phyloP scores from a whole-genome alignment of 2,797 vertebrate genomes.

The Stomatorhinus walkeri region DNA sequence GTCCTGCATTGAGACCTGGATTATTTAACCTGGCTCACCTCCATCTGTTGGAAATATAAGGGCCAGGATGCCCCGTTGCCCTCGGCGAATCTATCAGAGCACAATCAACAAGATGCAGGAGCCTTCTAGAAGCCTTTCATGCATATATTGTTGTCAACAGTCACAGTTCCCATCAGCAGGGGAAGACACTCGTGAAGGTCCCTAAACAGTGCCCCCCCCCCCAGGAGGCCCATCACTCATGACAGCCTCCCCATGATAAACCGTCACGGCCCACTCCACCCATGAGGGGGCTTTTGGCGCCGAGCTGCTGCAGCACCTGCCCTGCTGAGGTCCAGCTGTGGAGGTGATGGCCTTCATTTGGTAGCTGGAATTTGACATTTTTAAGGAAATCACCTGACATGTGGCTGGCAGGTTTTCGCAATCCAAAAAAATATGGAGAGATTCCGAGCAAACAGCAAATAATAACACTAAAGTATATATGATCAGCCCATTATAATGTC shows the following conservation, averaged over 20 bases:
- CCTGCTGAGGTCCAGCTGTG: constrained; percentile 43
- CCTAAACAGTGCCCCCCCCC: neutral
- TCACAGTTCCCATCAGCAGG: constrained; percentile 3
- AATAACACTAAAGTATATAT: neutral
- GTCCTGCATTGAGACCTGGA: neutral
- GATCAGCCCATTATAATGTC: neutral
- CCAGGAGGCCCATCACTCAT: neutral
- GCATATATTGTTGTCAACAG: constrained; percentile 9
- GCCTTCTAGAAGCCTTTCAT: neutral
- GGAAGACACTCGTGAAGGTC: neutral
- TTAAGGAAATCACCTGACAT: constrained; percentile 52
- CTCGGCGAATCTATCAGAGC: constrained; percentile 11
- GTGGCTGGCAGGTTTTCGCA: constrained; percentile 34
- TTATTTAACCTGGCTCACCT: neutral
- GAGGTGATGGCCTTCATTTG: constrained; percentile 59
- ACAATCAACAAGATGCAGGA: constrained; percentile 7
- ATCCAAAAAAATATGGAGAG: neutral
- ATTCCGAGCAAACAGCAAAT: neutral
- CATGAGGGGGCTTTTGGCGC: constrained; percentile 48
- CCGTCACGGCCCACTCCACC: constrained; percentile 43
- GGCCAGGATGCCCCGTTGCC: neutral
- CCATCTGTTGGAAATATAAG: neutral
- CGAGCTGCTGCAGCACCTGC: constrained; percentile 42
- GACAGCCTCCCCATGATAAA: constrained; percentile 29
- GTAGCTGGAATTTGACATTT: constrained; percentile 51